Conservation (phyloP, 2,888 invertebrate genomes). For the Nemurella pictetii region DNA sequence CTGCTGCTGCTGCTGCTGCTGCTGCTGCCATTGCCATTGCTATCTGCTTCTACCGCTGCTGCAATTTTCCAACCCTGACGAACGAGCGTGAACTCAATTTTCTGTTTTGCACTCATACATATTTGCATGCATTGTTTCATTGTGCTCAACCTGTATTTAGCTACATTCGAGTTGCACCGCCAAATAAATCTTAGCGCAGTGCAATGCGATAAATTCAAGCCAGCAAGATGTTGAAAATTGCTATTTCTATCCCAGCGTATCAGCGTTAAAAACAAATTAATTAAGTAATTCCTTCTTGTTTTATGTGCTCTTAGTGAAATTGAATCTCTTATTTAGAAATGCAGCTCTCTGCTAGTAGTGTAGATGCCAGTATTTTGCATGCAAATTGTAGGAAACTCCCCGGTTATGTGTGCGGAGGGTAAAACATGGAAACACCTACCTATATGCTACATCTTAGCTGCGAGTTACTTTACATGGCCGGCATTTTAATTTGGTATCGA, state of each 20-base stretch:
- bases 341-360: not conserved
- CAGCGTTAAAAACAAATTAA: not conserved
- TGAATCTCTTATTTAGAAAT: not conserved
- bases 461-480: not conserved
- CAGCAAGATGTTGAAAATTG: not conserved
- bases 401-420: not conserved
- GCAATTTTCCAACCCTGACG: not conserved
- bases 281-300: not conserved
- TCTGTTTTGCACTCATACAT: not conserved
- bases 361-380: not conserved
- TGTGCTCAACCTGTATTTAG: not conserved
- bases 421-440: too few species aligned
- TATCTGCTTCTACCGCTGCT: too few species aligned
- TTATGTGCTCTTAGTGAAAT: not conserved
- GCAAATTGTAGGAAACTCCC: not conserved
- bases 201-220: not conserved
- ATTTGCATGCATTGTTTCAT: not conserved
- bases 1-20: too few species aligned
- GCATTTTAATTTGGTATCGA: conserved; percentile 2
- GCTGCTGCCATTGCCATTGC: too few species aligned
- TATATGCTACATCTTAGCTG: not conserved
- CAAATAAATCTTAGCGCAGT: not conserved
- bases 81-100: not conserved
- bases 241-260: not conserved
- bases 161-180: not conserved